Evolutionary conservation across 2,797 vertebrate species (phyloP).

Genomic region (Adrianichthys oophorus): DNA sequence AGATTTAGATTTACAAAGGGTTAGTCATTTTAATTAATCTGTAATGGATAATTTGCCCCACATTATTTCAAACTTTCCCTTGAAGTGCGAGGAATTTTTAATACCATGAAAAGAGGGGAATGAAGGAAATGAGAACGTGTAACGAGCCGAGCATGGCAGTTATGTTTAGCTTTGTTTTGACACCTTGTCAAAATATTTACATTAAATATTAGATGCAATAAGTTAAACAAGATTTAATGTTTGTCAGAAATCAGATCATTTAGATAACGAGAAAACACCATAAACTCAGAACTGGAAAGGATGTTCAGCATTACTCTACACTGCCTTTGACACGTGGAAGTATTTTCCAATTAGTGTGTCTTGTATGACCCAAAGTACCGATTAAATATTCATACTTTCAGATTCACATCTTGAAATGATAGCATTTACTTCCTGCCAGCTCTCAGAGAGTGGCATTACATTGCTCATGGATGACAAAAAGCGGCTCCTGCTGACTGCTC

Average conservation of each 20-base stretch:
- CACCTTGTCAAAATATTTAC: not conserved
- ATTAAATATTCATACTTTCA: slow-evolving; percentile 51
- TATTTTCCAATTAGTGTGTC: slow-evolving; percentile 25
- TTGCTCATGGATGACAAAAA: slow-evolving; percentile 56
- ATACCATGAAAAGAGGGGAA: not conserved
- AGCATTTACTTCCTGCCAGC: slow-evolving; percentile 34
- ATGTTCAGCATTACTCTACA: not conserved
- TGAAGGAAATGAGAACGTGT: slow-evolving; percentile 2
- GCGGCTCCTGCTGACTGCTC: slow-evolving; percentile 59
- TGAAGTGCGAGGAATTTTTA: slow-evolving; percentile 19
- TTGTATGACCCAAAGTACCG: slow-evolving; percentile 26
- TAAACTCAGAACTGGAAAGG: not conserved
- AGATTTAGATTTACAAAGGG: slow-evolving; percentile 72
- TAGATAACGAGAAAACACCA: not conserved
- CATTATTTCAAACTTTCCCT: slow-evolving; percentile 52
- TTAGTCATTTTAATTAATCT: slow-evolving; percentile 69
- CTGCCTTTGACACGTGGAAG: slow-evolving; percentile 7
- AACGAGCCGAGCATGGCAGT: slow-evolving; percentile 3
- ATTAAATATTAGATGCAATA: not conserved
- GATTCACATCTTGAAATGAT: slow-evolving; percentile 3
- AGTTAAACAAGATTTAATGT: not conserved
- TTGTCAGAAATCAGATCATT: not conserved
- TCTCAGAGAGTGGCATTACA: slow-evolving; percentile 37
- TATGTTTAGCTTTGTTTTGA: not conserved
- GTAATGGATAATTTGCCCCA: slow-evolving; percentile 66